Evolutionary conservation across 1,140 invertebrate genomes (phyloP).

Genomic region (Caenorhabditis remanei): DNA sequence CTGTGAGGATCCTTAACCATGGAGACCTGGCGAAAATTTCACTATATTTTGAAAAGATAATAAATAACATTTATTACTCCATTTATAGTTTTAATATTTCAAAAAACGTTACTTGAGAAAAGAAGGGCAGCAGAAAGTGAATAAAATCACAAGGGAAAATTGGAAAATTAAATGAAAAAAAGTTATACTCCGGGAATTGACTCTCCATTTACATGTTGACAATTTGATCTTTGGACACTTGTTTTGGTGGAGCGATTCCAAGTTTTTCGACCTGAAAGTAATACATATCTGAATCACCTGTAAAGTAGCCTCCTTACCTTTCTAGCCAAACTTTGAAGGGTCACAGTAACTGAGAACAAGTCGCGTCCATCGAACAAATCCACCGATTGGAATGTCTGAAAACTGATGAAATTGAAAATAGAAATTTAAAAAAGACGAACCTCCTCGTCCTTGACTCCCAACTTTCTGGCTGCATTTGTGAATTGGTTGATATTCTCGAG

Average conservation of each 20-base stretch:
- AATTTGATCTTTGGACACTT: constrained; percentile 68
- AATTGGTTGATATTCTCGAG: constrained; percentile 99
- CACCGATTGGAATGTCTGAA: constrained; percentile 67
- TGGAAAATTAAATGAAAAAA: neutral
- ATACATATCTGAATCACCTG: neutral
- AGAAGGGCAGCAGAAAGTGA: neutral
- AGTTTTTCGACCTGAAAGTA: constrained; percentile 63
- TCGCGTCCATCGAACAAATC: constrained; percentile 95
- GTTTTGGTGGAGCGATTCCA: constrained; percentile 64
- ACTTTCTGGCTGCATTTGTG: constrained; percentile 85
- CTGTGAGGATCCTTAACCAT: too few species aligned
- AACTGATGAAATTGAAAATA: neutral
- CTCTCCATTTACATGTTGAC: constrained; percentile 43
- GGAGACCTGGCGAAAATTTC: too few species aligned
- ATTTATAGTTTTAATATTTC: too few species aligned
- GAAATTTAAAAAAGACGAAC: constrained; percentile 74
- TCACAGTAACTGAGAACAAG: constrained; percentile 92
- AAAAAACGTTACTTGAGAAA: too few species aligned
- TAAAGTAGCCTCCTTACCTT: constrained; percentile 58
- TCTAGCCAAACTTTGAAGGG: constrained; percentile 87
- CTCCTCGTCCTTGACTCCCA: constrained; percentile 93
- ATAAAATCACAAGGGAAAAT: neutral
- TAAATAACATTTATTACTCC: too few species aligned
- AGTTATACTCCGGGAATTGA: too few species aligned
- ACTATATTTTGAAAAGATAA: too few species aligned